Conservation (phyloP, 2,113 vertebrate genomes). For the Motacilla tschutschensis region DNA sequence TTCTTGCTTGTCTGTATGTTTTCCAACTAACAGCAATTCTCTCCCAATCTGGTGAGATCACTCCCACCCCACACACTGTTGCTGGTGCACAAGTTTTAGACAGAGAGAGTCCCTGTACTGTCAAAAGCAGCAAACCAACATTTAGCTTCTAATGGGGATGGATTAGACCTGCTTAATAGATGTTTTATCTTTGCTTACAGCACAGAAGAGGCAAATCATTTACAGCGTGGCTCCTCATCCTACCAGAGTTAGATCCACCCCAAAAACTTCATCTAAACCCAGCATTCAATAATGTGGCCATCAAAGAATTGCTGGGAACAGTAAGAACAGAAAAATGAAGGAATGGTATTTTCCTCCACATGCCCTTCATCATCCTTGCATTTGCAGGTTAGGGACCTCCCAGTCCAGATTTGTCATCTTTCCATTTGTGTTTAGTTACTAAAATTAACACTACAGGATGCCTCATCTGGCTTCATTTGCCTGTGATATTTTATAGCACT, state of each 20-base stretch:
- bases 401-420: not conserved
- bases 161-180: not conserved
- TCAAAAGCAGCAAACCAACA: not conserved
- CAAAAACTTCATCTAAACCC: not conserved
- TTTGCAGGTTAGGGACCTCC: not conserved
- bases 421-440: not conserved
- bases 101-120: not conserved
- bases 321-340: not conserved
- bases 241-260: not conserved
- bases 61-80: not conserved
- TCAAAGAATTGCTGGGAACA: not conserved
- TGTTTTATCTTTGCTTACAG: not conserved
- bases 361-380: not conserved
- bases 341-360: not conserved
- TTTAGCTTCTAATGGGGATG: not conserved
- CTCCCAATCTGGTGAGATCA: not conserved
- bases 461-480: not conserved
- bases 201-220: not conserved
- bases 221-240: not conserved
- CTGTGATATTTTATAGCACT: not conserved
- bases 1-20: not conserved
- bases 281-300: not conserved
- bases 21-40: not conserved
- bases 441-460: not conserved
- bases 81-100: not conserved